phyloP scores from a whole-genome alignment of 2,888 invertebrate species.

The Sepiola atlantica region DNA sequence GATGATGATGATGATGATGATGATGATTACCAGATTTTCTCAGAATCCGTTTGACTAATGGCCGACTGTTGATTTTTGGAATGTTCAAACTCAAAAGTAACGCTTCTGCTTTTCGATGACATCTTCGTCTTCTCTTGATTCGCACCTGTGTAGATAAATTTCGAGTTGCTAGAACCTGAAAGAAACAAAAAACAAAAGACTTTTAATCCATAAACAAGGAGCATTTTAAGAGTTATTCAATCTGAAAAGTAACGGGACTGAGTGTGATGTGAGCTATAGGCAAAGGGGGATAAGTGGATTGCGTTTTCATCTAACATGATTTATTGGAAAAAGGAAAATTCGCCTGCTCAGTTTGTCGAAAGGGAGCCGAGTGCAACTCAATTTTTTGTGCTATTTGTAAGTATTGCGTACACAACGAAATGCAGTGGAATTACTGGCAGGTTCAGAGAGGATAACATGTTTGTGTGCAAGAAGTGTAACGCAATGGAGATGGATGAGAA shows the following conservation, averaged over 20 bases:
- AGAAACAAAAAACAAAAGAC: background rate
- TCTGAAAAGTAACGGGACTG: background rate
- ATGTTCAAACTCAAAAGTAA: background rate
- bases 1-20: conserved; percentile 32
- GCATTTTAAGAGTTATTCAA: background rate
- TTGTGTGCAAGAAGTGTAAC: too few species aligned
- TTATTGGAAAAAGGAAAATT: too few species aligned
- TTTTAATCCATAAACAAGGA: background rate
- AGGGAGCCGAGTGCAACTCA: too few species aligned
- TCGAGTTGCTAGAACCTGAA: background rate
- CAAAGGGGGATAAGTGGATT: too few species aligned
- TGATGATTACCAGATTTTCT: background rate
- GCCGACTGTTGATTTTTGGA: background rate
- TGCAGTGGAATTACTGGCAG: too few species aligned
- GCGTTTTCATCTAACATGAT: too few species aligned
- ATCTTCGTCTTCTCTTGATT: background rate
- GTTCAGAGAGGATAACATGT: too few species aligned
- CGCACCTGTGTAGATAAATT: background rate
- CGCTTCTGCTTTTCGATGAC: background rate
- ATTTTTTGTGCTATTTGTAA: too few species aligned
- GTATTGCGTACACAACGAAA: too few species aligned
- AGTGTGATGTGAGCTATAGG: too few species aligned
- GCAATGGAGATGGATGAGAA: too few species aligned
- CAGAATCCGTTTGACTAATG: background rate
- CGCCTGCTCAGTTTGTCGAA: too few species aligned